Evolutionary conservation across 2,888 invertebrate genomes (phyloP).

Genomic region (Apantesis nais): DNA sequence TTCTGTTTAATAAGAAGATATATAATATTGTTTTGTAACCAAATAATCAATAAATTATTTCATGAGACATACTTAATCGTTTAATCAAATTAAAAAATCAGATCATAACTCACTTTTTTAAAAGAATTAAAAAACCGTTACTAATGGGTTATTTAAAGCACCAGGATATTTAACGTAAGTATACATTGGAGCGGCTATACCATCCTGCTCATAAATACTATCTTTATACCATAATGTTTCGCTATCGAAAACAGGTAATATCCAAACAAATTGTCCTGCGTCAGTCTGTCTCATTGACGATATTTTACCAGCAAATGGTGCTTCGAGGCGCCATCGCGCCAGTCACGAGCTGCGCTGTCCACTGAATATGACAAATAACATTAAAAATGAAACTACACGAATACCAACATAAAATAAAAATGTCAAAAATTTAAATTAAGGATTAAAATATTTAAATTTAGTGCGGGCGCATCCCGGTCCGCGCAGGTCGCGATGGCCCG

Average conservation of each 20-base stretch:
- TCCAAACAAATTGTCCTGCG: slow-evolving; percentile 44
- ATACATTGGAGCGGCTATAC: slow-evolving; percentile 15
- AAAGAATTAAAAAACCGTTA: background rate
- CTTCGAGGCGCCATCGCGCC: slow-evolving; percentile 81
- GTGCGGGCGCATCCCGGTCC: slow-evolving; percentile 75
- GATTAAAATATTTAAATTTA: slow-evolving; percentile 86
- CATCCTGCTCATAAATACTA: slow-evolving; percentile 36
- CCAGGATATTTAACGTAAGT: background rate
- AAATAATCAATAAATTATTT: background rate
- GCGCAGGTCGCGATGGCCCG: slow-evolving; percentile 59
- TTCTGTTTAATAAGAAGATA: background rate
- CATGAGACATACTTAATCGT: background rate
- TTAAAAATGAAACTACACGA: slow-evolving; percentile 85
- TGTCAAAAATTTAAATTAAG: slow-evolving; percentile 86
- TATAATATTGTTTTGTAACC: background rate
- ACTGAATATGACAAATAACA: slow-evolving; percentile 84
- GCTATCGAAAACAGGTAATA: slow-evolving; percentile 39
- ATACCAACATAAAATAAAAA: slow-evolving; percentile 86
- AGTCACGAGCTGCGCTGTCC: slow-evolving; percentile 71
- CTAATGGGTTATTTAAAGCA: background rate
- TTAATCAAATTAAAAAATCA: background rate
- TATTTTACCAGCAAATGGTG: slow-evolving; percentile 64
- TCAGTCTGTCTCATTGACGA: slow-evolving; percentile 55
- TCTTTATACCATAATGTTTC: slow-evolving; percentile 37
- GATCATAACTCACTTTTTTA: background rate